Evolutionary conservation across 2,888 invertebrate species (phyloP), one percentile per base, ranked within the genome.

Genomic region (Lasioglossum oenotherae): DNA sequence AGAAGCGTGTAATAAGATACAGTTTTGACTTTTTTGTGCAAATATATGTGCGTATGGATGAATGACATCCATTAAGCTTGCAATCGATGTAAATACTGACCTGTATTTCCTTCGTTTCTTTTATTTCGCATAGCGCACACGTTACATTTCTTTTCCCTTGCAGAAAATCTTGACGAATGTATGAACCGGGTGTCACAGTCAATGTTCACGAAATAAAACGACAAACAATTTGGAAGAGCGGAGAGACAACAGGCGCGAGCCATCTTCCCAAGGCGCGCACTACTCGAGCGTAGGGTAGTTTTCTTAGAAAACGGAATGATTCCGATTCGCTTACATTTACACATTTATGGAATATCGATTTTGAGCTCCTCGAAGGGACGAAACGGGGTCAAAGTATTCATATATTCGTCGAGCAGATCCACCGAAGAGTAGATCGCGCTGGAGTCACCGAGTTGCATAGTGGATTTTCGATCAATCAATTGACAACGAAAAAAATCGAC

Each of bases 261-360:
- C 67, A 69, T 35, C 46, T 77, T 73, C 49, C 49, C 4, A 23
- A 4, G 27, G 31, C 41, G 38, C 72, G 53, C 31, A 35, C 75
- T 31, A 6, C 14, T 4, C 31, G 27, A 44, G 53, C 8, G 72
- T 35, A 74, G 41, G 72, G 67, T 82, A 72, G 80, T 82, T 81
- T 81, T 72, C 85, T 88, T 82, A 78, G 79, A 73, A 78, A 82
- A 81, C 83, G 80, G 85, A 91, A 92, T 92, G 88, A 89, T 89
- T 90, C 75, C 86, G 85, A 92, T 92, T 90, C 90, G 85, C 88
- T 91, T 91, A 92, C 92, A 93, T 94, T 94, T 93, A 92, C 93
- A 94, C 92, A 92, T 94, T 94, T 93, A 93, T 94, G 92, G 93
- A 93, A 94, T 94, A 94, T 94, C 93, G 93, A 94, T 93, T 93